These are phyloP conservation scores for Phymanthus crucifer DNA, from an alignment of 92 coral and sea anemone genomes.

Conservation along the genomic window DNA sequence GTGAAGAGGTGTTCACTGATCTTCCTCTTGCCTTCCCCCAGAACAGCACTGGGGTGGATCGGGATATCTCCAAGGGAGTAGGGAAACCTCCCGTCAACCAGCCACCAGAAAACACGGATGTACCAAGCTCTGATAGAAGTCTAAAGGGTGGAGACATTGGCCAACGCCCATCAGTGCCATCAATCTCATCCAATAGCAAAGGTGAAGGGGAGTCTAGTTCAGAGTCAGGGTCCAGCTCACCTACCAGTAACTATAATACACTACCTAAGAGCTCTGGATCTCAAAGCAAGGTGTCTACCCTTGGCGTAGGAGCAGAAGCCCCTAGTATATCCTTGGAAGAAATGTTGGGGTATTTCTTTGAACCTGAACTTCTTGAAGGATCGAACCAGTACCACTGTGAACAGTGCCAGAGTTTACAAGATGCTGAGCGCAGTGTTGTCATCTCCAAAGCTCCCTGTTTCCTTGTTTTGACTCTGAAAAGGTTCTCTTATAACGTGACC, in stretches of 20 bases:
- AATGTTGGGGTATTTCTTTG: slow-evolving; percentile 85
- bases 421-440: slow-evolving; percentile 88
- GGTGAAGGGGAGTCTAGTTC: slow-evolving; percentile 52
- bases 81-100: slow-evolving; percentile 18
- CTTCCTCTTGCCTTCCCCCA: slow-evolving; percentile 92
- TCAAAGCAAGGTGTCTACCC: slow-evolving; percentile 39
- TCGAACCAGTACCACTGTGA: slow-evolving; percentile 91
- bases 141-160: slow-evolving; percentile 91
- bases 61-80: not conserved
- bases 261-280: slow-evolving; percentile 41
- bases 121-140: slow-evolving; percentile 61
- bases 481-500: slow-evolving; percentile 84
- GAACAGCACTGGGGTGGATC: slow-evolving; percentile 29
- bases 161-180: slow-evolving; percentile 57
- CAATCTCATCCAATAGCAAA: slow-evolving; percentile 36
- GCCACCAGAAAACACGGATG: slow-evolving; percentile 52
- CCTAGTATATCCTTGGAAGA: slow-evolving; percentile 67
- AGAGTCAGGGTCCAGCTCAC: slow-evolving; percentile 42
- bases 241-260: slow-evolving; percentile 42
- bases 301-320: slow-evolving; percentile 53
- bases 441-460: slow-evolving; percentile 75
- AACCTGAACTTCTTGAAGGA: slow-evolving; percentile 86
- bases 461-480: slow-evolving; percentile 81
- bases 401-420: slow-evolving; percentile 83
- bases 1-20: slow-evolving; percentile 92